These are phyloP conservation scores for Eurytoma californica DNA, from an alignment of 2,888 invertebrate genomes.

Conservation along the genomic window DNA sequence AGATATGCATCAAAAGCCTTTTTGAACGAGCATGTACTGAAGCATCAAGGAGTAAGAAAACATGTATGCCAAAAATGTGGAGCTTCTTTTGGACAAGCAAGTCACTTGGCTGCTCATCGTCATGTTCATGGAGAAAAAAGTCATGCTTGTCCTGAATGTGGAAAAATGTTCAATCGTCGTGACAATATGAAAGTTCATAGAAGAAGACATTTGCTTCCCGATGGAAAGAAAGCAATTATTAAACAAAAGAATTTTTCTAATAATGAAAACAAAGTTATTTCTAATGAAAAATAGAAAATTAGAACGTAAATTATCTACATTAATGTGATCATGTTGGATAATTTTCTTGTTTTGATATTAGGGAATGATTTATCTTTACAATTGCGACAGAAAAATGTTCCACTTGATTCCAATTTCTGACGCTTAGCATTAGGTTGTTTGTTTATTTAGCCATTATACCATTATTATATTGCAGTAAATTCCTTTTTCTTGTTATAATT, in stretches of 20 bases:
- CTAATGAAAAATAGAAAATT: constrained; percentile 27
- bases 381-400: constrained; percentile 34
- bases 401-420: constrained; percentile 44
- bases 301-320: not conserved
- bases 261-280: constrained; percentile 55
- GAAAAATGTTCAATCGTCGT: constrained; percentile 72
- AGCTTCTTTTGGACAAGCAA: constrained; percentile 72
- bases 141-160: constrained; percentile 72
- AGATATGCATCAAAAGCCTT: constrained; percentile 73
- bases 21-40: constrained; percentile 72
- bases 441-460: constrained; percentile 20
- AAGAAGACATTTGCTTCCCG: constrained; percentile 69
- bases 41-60: constrained; percentile 72
- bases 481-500: constrained; percentile 1
- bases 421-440: constrained; percentile 37
- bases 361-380: constrained; percentile 16
- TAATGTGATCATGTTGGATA: constrained; percentile 23
- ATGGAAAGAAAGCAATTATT: constrained; percentile 59
- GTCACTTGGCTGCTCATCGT: constrained; percentile 72
- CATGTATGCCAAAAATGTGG: constrained; percentile 72
- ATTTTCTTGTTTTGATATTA: constrained; percentile 35
- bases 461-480: constrained; percentile 1
- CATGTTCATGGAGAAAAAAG: constrained; percentile 73
- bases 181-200: constrained; percentile 74
- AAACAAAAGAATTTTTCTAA: constrained; percentile 58